Evolutionary conservation across 2,797 vertebrate genomes (phyloP).

Genomic region (Poeciliopsis gracilis): DNA sequence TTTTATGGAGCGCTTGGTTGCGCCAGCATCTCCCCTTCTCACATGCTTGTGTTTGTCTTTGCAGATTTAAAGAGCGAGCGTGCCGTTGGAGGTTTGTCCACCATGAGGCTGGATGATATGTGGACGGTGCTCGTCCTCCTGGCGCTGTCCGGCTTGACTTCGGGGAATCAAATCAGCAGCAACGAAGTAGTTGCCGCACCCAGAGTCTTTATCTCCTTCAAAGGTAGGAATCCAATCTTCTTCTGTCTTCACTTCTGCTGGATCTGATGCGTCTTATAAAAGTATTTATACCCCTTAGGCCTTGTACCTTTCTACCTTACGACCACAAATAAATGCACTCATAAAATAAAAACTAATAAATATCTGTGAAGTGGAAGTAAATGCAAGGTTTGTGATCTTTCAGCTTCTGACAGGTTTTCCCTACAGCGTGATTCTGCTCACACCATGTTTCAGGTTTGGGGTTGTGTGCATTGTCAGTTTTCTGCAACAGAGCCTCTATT

Average conservation of each 20-base stretch:
- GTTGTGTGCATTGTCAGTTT: not conserved
- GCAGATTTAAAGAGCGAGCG: constrained; percentile 52
- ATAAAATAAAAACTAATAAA: not conserved
- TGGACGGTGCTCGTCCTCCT: constrained; percentile 74
- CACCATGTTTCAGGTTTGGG: not conserved
- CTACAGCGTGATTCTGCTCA: not conserved
- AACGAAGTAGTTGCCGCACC: constrained; percentile 77
- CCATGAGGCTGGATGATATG: constrained; percentile 76
- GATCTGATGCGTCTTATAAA: not conserved
- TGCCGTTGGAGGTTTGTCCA: constrained; percentile 58
- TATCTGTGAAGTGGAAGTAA: not conserved
- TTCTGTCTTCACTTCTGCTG: constrained; percentile 12
- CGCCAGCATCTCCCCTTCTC: constrained; percentile 30
- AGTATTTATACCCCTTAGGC: not conserved
- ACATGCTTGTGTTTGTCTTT: constrained; percentile 38
- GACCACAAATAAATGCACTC: not conserved
- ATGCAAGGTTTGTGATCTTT: not conserved
- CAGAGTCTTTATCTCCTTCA: constrained; percentile 83
- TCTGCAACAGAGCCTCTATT: not conserved
- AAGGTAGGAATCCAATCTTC: constrained; percentile 72
- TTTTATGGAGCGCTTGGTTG: constrained; percentile 2
- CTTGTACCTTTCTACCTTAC: not conserved
- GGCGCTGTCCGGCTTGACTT: constrained; percentile 62
- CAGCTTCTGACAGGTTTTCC: not conserved
- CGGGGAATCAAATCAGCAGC: constrained; percentile 66